Percentiles rank a stretch among this genome's conserved stretches.
phyloP scores from a whole-genome alignment of 2,797 vertebrate species.

The Chlorospingus semifuscus region DNA sequence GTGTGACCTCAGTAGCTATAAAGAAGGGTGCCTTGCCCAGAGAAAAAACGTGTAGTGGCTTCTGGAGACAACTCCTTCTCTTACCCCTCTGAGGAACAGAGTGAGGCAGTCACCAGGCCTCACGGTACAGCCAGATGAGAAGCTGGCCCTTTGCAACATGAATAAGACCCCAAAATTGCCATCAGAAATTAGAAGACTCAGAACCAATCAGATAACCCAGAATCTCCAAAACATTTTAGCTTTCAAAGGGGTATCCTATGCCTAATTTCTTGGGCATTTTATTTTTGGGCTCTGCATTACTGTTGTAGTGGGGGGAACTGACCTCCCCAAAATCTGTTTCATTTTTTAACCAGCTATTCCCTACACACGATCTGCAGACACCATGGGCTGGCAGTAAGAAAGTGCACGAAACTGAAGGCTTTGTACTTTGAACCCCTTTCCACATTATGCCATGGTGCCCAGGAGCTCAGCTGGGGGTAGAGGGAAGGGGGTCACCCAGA shows the following conservation, averaged over 20 bases:
- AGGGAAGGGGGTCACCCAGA: not conserved
- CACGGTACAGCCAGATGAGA: not conserved
- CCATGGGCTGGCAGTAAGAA: not conserved
- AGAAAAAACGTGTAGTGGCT: not conserved
- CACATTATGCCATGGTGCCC: not conserved
- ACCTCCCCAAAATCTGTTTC: not conserved
- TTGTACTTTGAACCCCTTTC: not conserved
- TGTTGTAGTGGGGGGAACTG: not conserved
- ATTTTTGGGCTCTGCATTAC: not conserved
- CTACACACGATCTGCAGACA: fast-evolving
- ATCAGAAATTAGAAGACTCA: not conserved
- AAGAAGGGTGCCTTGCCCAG: not conserved
- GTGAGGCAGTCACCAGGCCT: not conserved
- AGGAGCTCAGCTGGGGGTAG: not conserved
- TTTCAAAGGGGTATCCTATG: not conserved
- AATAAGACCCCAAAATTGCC: not conserved
- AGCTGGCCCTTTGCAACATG: not conserved
- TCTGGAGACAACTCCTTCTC: not conserved
- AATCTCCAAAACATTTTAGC: not conserved
- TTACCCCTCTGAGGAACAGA: not conserved
- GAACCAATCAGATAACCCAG: not conserved
- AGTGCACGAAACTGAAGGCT: not conserved
- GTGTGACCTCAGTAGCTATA: not conserved
- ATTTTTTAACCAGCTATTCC: not conserved
- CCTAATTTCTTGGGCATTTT: not conserved